Evolutionary conservation across 2,113 vertebrate species (phyloP).

Genomic region (Istiophorus platypterus): DNA sequence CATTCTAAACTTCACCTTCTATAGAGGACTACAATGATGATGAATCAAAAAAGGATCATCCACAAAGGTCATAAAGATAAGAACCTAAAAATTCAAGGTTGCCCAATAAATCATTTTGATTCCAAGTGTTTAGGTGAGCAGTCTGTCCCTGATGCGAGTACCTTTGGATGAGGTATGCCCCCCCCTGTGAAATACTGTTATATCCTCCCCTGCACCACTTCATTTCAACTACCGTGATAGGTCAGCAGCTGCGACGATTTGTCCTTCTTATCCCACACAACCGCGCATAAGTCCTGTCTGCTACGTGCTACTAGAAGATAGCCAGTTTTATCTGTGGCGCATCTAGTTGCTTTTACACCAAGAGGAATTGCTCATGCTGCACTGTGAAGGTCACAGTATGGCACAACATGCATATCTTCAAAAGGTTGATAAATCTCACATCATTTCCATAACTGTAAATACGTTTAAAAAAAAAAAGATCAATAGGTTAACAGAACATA

Average conservation of each 20-base stretch:
- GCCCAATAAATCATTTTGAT: too few relatives aligned
- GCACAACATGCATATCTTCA: too few relatives aligned
- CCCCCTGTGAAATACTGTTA: not conserved
- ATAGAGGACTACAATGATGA: not conserved
- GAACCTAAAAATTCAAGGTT: not conserved
- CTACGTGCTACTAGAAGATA: not conserved
- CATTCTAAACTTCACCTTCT: not conserved
- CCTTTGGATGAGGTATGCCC: not conserved
- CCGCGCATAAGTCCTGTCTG: not conserved
- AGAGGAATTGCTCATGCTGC: not conserved
- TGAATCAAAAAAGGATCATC: not conserved
- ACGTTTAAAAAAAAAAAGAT: not conserved
- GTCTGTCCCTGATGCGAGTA: not conserved
- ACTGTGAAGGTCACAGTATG: not conserved
- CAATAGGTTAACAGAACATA: too few relatives aligned
- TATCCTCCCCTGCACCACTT: not conserved
- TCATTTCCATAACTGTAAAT: too few relatives aligned
- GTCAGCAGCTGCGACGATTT: not conserved
- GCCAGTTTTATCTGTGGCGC: too few relatives aligned
- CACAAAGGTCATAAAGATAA: not conserved
- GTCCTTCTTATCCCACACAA: not conserved
- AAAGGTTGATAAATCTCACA: too few relatives aligned
- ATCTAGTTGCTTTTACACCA: not conserved
- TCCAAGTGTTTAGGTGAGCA: not conserved
- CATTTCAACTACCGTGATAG: constrained; percentile 2